Conservation (phyloP, 2,113 vertebrate species). For the Chaenocephalus aceratus region DNA sequence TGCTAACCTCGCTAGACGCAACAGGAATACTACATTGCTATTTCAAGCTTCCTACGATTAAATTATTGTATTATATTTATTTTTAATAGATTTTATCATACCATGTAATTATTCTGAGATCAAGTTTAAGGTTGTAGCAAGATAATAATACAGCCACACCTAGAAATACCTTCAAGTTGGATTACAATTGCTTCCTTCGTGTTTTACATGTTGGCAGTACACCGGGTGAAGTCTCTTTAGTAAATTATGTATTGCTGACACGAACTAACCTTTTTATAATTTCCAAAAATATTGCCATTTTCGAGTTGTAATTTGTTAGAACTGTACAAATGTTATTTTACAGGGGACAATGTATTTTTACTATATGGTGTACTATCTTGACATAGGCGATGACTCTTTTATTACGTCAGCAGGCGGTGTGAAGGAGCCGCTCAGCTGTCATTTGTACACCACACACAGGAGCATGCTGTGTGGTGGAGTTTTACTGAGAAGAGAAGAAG, state of each 20-base stretch:
- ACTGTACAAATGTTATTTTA: background rate
- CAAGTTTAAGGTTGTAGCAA: background rate
- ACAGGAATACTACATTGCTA: background rate
- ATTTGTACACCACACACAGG: background rate
- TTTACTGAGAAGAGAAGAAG: background rate
- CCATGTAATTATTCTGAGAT: background rate
- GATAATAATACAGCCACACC: rapidly evolving
- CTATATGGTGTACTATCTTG: background rate
- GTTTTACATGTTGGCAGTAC: background rate
- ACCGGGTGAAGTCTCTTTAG: too few species aligned
- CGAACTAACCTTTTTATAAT: background rate
- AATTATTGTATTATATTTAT: too few species aligned
- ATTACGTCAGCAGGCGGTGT: constrained; percentile 34
- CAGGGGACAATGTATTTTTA: background rate
- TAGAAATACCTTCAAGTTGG: background rate
- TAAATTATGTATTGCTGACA: background rate
- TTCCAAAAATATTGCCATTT: too few species aligned
- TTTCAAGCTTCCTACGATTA: background rate
- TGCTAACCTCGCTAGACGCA: background rate
- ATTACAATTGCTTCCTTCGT: background rate
- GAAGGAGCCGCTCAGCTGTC: constrained; percentile 7
- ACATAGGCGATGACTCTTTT: background rate
- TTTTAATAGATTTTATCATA: background rate
- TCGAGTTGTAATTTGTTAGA: background rate
- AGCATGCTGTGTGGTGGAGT: background rate